Evolutionary conservation across 2,113 vertebrate species (phyloP), one percentile per base, ranked within the genome.

Genomic region (Hyperoodon ampullatus): DNA sequence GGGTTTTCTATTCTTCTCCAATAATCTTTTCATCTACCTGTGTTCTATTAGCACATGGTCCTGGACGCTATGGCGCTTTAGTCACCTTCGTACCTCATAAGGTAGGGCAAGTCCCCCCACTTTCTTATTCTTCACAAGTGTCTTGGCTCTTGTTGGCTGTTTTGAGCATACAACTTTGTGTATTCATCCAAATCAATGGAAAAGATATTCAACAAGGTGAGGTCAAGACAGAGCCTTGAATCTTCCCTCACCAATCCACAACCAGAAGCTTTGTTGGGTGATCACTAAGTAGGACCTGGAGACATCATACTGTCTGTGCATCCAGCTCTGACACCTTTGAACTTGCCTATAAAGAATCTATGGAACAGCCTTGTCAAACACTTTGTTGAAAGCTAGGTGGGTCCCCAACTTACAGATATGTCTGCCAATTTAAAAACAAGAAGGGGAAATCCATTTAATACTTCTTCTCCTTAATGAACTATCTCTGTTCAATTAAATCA

Each of bases 231-330:
- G 8, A 93, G 42, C 24, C 35, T 26, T 11, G 6, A 0, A 3
- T 7, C 1, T 3, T 24, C 50, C 44, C 1, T 26, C 28, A 3
- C 23, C 60, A 4, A 0, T 28, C 6, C 4, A 9, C 11, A 47
- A 3, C 30, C 3, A 30, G 70, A 16, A 9, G 42, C 18, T 2
- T 28, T 8, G 8, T 7, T 9, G 58, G n/a, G n/a, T 0, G 19
- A 30, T 3, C 11, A 1, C 23, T 3, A 4, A 30, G 10, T 33
- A 42, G 55, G 50, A 30, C 44, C 55, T 21, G 24, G 10, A 23
- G 60, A 10, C 21, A 0, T 13, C 58, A 21, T 2, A 4, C 12
- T 44, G 53, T 9, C 23, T 47, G 2, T 19, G 5, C 33, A 3
- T 8, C 18, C 61, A 4, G 24, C 55, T 58, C 82, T 28, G 9